Percentiles rank a stretch among this genome's conserved stretches.
phyloP scores from a whole-genome alignment of 2,888 invertebrate species.

The Conus canariensis region DNA sequence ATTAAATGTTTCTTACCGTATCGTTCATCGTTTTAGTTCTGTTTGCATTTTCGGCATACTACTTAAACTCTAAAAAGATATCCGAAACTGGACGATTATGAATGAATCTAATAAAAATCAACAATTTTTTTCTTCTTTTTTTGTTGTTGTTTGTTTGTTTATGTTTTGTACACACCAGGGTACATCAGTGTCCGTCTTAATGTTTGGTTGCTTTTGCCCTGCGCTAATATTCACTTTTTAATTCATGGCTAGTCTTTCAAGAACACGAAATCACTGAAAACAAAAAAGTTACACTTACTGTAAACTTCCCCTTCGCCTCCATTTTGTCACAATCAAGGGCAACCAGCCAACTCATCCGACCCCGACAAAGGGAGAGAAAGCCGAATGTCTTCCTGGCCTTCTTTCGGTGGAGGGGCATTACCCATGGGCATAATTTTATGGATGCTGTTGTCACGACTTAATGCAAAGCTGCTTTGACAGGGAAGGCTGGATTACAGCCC shows the following conservation, averaged over 20 bases:
- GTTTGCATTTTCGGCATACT: too few relatives aligned
- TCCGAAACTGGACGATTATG: too few relatives aligned
- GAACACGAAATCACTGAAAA: not conserved
- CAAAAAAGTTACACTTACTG: not conserved
- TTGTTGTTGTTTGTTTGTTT: not conserved
- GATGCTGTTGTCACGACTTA: not conserved
- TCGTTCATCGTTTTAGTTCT: too few relatives aligned
- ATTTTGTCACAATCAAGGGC: not conserved
- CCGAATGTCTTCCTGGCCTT: not conserved
- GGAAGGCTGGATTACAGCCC: not conserved
- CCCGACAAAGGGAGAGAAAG: not conserved
- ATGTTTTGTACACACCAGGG: too few relatives aligned
- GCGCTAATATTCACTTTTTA: too few relatives aligned
- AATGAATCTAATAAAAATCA: too few relatives aligned
- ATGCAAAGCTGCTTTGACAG: not conserved
- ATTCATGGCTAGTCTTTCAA: too few relatives aligned
- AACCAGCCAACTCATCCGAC: not conserved
- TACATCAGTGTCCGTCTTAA: too few relatives aligned
- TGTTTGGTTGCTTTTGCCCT: too few relatives aligned
- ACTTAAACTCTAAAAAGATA: too few relatives aligned
- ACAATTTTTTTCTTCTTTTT: not conserved
- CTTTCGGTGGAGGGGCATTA: not conserved
- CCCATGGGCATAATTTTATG: not conserved
- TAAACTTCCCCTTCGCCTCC: not conserved
- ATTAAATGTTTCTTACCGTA: too few relatives aligned